phyloP scores from a whole-genome alignment of 2,888 invertebrate genomes.

The Acrobeloides nanus region DNA sequence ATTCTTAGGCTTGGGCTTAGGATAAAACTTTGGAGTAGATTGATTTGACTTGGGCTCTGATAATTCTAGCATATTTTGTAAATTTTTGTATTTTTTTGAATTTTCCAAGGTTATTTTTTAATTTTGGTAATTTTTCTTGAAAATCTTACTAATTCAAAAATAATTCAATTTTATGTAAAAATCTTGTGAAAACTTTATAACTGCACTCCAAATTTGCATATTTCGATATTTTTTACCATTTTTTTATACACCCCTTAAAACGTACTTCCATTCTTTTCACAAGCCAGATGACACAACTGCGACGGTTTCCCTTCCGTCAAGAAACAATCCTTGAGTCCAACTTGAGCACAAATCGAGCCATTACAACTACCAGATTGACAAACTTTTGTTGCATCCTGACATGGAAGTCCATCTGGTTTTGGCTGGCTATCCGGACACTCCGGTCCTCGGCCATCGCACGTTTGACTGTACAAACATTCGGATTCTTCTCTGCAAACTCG shows the following conservation, averaged over 20 bases:
- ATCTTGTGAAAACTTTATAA: too few relatives aligned
- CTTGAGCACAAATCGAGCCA: conserved; percentile 87
- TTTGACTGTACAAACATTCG: conserved; percentile 44
- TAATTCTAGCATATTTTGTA: not conserved
- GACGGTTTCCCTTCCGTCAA: conserved; percentile 65
- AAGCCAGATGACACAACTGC: conserved; percentile 90
- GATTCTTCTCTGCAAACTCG: conserved; percentile 54
- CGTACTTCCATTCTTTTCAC: conserved; percentile 57
- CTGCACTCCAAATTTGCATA: too few relatives aligned
- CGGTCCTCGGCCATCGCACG: conserved; percentile 60
- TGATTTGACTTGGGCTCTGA: too few relatives aligned
- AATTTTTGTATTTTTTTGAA: not conserved
- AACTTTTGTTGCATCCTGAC: conserved; percentile 88
- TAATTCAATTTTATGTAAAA: conserved; percentile 4
- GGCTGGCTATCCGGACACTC: conserved; percentile 78
- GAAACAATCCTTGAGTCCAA: conserved; percentile 90
- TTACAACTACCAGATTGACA: conserved; percentile 74
- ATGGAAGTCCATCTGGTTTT: conserved; percentile 82
- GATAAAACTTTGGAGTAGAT: too few relatives aligned
- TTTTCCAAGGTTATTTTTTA: too few relatives aligned
- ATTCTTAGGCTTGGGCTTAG: too few relatives aligned
- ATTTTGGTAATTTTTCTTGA: too few relatives aligned
- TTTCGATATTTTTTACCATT: too few relatives aligned
- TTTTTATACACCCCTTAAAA: too few relatives aligned
- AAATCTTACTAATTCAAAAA: too few relatives aligned